phyloP scores from a whole-genome alignment of 2,888 invertebrate genomes.

The Adelphocoris suturalis region DNA sequence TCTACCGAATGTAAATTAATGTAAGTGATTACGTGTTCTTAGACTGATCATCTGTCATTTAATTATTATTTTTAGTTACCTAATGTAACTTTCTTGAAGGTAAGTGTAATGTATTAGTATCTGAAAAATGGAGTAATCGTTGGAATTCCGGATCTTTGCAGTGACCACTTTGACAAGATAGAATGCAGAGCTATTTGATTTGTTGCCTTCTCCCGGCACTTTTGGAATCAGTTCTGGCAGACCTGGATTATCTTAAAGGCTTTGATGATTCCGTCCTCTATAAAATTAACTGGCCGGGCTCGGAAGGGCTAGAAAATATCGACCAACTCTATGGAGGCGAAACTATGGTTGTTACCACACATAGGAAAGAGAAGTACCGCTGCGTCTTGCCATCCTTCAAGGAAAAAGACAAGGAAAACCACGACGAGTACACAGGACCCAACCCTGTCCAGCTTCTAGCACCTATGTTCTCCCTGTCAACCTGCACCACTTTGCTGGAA shows the following conservation, averaged over 20 bases:
- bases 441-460: conserved; percentile 88
- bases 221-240: not conserved
- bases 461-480: conserved; percentile 87
- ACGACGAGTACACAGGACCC: conserved; percentile 85
- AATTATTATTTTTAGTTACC: not conserved
- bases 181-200: conserved; percentile 1
- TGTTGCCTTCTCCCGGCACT: conserved; percentile 18
- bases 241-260: conserved; percentile 83
- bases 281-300: conserved; percentile 88
- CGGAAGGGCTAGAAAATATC: conserved; percentile 78
- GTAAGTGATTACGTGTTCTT: conserved; percentile 5
- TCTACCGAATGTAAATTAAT: not conserved
- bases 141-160: not conserved
- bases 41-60: not conserved
- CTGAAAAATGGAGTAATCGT: too few species aligned
- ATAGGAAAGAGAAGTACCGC: conserved; percentile 89
- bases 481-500: conserved; percentile 92
- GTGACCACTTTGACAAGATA: not conserved
- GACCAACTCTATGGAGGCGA: conserved; percentile 78
- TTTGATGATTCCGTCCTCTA: conserved; percentile 91
- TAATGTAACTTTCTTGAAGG: not conserved
- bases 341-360: conserved; percentile 85
- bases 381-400: conserved; percentile 87
- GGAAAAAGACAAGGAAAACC: conserved; percentile 78
- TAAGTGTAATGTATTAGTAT: not conserved